Evolutionary conservation across 1,140 invertebrate genomes (phyloP).

Genomic region (Anagrus nilaparvatae): DNA sequence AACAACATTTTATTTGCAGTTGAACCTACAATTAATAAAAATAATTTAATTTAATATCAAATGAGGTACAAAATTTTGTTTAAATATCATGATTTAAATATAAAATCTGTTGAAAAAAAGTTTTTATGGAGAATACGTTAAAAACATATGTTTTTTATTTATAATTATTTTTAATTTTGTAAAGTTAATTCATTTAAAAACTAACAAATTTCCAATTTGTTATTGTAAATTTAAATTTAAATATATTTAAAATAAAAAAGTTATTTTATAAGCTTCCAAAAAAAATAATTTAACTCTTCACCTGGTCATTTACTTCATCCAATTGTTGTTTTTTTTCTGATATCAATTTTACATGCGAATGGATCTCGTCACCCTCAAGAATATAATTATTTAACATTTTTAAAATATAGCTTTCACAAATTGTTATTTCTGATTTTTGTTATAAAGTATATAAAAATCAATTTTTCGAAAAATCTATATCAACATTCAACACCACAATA

Average conservation of each 20-base stretch:
- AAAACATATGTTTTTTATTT: background rate
- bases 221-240: background rate
- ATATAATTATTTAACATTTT: no score
- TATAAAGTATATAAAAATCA: no score
- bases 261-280: background rate
- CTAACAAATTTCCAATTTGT: no score
- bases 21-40: constrained; percentile 34
- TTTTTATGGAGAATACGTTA: background rate
- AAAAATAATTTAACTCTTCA: constrained; percentile 9
- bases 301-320: constrained; percentile 27
- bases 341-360: constrained; percentile 28
- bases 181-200: no score
- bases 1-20: constrained; percentile 38
- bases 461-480: no score
- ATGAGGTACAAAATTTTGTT: background rate
- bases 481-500: no score
- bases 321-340: constrained; percentile 29
- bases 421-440: no score
- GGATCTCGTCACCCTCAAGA: constrained; percentile 19
- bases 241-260: background rate
- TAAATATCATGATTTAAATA: background rate
- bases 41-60: background rate
- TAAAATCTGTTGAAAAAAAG: background rate
- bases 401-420: no score
- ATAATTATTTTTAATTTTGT: no score